A percentile compares a stretch with the other conserved stretches of the same genome.
Evolutionary conservation across 2,797 vertebrate species (phyloP).

Genomic region (Sebastes jordani): DNA sequence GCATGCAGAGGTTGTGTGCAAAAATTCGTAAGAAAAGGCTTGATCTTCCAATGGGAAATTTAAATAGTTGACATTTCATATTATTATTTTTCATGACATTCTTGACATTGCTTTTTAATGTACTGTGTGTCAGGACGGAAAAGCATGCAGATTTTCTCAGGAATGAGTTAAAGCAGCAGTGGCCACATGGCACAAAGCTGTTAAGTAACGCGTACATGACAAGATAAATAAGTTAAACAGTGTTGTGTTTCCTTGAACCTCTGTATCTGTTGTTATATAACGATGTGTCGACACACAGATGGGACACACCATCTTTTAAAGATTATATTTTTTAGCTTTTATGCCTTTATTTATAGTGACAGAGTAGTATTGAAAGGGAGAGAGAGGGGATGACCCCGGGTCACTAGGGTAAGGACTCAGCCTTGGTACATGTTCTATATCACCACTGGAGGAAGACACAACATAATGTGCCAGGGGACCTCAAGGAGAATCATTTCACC

Average conservation of each 20-base stretch:
- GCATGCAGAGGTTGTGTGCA: background rate
- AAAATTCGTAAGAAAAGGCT: background rate
- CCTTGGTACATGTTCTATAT: no score
- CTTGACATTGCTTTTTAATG: background rate
- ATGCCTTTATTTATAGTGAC: no score
- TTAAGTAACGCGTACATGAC: background rate
- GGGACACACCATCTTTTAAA: background rate
- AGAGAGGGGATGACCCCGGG: no score
- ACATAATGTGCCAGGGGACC: no score
- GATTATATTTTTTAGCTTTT: no score
- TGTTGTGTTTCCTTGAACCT: slow-evolving; percentile 2
- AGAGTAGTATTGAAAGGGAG: no score
- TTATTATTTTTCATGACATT: background rate
- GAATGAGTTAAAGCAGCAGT: background rate
- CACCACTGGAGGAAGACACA: no score
- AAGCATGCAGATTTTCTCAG: background rate
- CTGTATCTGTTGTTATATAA: background rate
- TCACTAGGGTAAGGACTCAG: no score
- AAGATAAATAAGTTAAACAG: background rate
- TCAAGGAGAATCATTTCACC: no score
- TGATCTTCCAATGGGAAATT: background rate
- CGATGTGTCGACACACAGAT: background rate
- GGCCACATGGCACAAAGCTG: background rate
- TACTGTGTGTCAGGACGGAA: background rate
- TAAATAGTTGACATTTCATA: background rate